A percentile compares a stretch with the other conserved stretches of the same genome.
Conservation (phyloP, 1,140 invertebrate species). For the Colletes gigas region DNA sequence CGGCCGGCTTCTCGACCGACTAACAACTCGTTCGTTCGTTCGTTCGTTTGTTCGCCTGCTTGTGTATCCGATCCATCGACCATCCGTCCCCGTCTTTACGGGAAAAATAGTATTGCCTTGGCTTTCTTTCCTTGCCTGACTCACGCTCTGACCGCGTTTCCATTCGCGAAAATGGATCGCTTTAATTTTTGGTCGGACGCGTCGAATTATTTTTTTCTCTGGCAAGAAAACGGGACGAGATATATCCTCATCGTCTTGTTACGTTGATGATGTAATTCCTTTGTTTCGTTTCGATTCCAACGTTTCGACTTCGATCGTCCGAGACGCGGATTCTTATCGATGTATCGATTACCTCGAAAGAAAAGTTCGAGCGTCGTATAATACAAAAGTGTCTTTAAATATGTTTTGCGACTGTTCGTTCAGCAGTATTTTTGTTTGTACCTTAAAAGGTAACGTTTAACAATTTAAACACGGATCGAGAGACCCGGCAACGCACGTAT, state of each 20-base stretch:
- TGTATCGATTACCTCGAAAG: background rate
- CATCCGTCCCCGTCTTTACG: slow-evolving; percentile 35
- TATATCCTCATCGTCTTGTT: background rate
- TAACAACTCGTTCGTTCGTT: slow-evolving; percentile 16
- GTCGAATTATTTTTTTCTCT: background rate
- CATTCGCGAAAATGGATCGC: slow-evolving; percentile 45
- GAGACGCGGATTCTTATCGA: background rate
- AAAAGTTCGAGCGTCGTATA: background rate
- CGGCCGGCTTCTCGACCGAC: slow-evolving; percentile 48
- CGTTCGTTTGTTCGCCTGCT: slow-evolving; percentile 17
- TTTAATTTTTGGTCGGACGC: slow-evolving; percentile 38
- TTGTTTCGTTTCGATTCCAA: slow-evolving; percentile 17
- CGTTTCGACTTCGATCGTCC: background rate
- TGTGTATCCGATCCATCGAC: slow-evolving; percentile 14
- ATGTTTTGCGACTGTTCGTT: background rate
- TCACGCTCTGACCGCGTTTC: slow-evolving; percentile 51
- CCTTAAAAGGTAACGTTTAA: background rate
- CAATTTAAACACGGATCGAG: background rate
- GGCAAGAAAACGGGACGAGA: background rate
- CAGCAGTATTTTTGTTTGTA: background rate
- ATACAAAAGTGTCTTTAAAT: background rate
- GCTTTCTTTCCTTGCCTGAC: slow-evolving; percentile 69
- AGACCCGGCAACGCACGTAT: slow-evolving; percentile 5
- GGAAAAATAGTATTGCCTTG: slow-evolving; percentile 77
- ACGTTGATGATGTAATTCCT: slow-evolving; percentile 17